These are phyloP conservation scores for Chaenocephalus aceratus DNA, from an alignment of 2,113 vertebrate species.

Conservation along the genomic window DNA sequence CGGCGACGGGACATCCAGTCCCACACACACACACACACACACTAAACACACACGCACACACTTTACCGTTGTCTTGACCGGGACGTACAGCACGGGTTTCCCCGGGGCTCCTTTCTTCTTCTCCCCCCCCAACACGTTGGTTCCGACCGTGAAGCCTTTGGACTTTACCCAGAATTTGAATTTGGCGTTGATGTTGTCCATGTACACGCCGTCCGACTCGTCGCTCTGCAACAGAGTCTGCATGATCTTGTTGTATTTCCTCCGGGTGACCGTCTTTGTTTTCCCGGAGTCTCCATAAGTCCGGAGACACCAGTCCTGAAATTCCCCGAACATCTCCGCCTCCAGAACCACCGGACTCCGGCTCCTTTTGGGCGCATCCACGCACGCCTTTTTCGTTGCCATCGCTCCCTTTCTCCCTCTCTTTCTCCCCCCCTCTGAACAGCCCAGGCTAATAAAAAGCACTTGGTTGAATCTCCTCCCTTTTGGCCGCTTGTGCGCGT, in stretches of 20 bases:
- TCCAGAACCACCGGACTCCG: conserved; percentile 92
- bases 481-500: conserved; percentile 21
- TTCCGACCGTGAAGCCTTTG: conserved; percentile 90
- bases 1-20: background rate
- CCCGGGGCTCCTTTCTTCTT: conserved; percentile 89
- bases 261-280: conserved; percentile 97
- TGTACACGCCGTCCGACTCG: conserved; percentile 84
- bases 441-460: conserved; percentile 76
- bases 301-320: conserved; percentile 98
- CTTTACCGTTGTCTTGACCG: conserved; percentile 95
- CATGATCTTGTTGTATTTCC: conserved; percentile 93
- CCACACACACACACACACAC: conserved; percentile 25
- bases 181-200: conserved; percentile 94
- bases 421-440: conserved; percentile 38
- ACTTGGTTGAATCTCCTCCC: conserved; percentile 65
- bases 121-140: conserved; percentile 85
- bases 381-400: conserved; percentile 86
- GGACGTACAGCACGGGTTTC: conserved; percentile 93
- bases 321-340: conserved; percentile 95
- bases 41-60: conserved; percentile 56
- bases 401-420: conserved; percentile 66
- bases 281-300: conserved; percentile 97
- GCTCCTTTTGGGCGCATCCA: conserved; percentile 85
- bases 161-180: conserved; percentile 99
- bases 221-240: conserved; percentile 87